These are phyloP conservation scores for Ellobium chinense DNA, from an alignment of 2,888 invertebrate genomes.

Conservation along the genomic window DNA sequence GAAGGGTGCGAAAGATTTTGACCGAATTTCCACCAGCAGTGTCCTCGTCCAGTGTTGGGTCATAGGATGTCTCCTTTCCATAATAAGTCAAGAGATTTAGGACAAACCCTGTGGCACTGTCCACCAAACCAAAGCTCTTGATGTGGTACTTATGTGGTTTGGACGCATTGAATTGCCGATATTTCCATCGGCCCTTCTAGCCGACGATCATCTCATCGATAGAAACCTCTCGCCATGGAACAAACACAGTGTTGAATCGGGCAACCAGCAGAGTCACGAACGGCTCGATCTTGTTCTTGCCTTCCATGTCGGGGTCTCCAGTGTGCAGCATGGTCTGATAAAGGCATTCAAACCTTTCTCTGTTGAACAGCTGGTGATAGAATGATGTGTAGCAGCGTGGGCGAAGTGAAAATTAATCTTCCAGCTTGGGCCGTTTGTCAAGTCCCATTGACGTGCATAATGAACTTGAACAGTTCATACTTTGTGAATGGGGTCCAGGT, in stretches of 20 bases:
- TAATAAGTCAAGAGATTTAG: constrained; percentile 5
- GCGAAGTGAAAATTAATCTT: background rate
- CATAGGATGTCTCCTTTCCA: background rate
- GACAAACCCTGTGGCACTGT: background rate
- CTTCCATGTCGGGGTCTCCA: background rate
- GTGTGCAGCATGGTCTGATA: background rate
- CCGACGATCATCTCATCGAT: constrained; percentile 13
- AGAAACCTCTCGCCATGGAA: background rate
- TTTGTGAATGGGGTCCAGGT: background rate
- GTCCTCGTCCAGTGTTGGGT: background rate
- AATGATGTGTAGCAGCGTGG: background rate
- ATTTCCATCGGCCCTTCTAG: constrained; percentile 1
- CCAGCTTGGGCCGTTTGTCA: background rate
- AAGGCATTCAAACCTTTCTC: constrained; percentile 8
- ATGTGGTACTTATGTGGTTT: background rate
- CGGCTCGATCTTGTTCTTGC: background rate
- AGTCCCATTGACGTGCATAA: background rate
- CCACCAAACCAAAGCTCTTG: constrained; percentile 10
- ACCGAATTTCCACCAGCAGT: background rate
- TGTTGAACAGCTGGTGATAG: background rate
- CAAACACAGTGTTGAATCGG: background rate
- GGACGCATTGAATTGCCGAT: background rate
- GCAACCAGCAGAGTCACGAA: background rate
- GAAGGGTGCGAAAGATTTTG: constrained; percentile 9
- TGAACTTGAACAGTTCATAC: background rate